Percentiles rank a stretch among this genome's conserved stretches.
Conservation (phyloP, 2,797 vertebrate genomes). For the Alosa sapidissima region DNA sequence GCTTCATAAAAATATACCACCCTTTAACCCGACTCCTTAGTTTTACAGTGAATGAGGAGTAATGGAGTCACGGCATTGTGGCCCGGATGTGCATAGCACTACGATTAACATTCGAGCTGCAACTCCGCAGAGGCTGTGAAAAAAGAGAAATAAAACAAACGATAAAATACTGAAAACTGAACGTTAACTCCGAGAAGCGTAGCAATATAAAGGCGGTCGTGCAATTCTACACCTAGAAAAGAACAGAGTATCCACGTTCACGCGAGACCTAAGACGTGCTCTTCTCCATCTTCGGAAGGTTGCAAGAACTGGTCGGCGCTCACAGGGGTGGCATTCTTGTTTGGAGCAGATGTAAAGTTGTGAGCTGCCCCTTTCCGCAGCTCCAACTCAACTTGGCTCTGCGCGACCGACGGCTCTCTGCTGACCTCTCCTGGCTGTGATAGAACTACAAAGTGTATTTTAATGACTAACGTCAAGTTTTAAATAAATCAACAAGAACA, state of each 20-base stretch:
- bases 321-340: conserved; percentile 12
- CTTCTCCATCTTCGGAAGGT: conserved; percentile 21
- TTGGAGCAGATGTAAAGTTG: conserved; percentile 25
- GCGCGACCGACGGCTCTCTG: background rate
- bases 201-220: background rate
- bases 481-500: background rate
- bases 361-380: conserved; percentile 15
- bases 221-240: background rate
- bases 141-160: conserved; percentile 6
- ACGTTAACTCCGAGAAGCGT: background rate
- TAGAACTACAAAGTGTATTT: background rate
- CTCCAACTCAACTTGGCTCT: background rate
- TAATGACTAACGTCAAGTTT: background rate
- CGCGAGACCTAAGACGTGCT: conserved; percentile 3
- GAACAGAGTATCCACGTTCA: conserved; percentile 11
- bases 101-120: conserved; percentile 69
- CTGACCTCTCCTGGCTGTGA: background rate
- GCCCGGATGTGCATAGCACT: conserved; percentile 91
- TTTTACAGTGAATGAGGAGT: conserved; percentile 69
- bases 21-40: conserved; percentile 21
- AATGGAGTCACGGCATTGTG: conserved; percentile 83
- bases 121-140: conserved; percentile 8
- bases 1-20: conserved; percentile 4
- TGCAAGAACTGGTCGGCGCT: conserved; percentile 19
- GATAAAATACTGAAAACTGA: background rate